Conservation (phyloP, 2,888 invertebrate species). For the Microplitis deprimator region DNA sequence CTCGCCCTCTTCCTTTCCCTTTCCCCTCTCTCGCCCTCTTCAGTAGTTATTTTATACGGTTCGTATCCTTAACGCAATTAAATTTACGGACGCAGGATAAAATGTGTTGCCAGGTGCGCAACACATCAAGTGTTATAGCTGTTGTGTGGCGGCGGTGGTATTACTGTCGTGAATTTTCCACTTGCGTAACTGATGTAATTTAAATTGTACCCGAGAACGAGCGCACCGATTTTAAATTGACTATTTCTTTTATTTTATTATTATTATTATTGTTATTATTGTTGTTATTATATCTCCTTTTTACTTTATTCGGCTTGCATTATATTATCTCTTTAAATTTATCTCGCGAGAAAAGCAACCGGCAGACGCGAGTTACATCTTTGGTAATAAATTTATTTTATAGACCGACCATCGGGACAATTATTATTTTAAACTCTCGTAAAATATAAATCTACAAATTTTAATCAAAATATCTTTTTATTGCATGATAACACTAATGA, state of each 20-base stretch:
- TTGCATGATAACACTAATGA: background rate
- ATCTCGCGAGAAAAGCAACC: no score
- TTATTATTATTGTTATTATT: background rate
- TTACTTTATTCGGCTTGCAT: background rate
- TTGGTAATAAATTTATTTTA: no score
- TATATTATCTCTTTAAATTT: no score
- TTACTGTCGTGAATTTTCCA: slow-evolving; percentile 41
- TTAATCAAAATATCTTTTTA: background rate
- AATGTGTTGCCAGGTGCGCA: slow-evolving; percentile 50
- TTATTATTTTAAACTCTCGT: background rate
- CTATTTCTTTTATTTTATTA: slow-evolving; percentile 8
- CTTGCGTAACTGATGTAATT: slow-evolving; percentile 43
- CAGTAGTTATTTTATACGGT: slow-evolving; percentile 63
- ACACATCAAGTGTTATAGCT: slow-evolving; percentile 2
- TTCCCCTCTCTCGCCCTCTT: no score
- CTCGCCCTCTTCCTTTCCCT: no score
- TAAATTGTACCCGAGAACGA: slow-evolving; percentile 45
- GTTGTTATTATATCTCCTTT: background rate
- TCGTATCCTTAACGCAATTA: slow-evolving; percentile 64
- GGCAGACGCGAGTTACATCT: no score
- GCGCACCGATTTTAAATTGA: slow-evolving; percentile 38
- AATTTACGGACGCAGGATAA: slow-evolving; percentile 58
- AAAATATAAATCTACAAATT: background rate
- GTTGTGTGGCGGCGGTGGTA: slow-evolving; percentile 24
- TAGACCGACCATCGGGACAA: background rate